These are phyloP conservation scores for Agriopis aurantiaria DNA, from an alignment of 2,888 invertebrate genomes.

Conservation along the genomic window DNA sequence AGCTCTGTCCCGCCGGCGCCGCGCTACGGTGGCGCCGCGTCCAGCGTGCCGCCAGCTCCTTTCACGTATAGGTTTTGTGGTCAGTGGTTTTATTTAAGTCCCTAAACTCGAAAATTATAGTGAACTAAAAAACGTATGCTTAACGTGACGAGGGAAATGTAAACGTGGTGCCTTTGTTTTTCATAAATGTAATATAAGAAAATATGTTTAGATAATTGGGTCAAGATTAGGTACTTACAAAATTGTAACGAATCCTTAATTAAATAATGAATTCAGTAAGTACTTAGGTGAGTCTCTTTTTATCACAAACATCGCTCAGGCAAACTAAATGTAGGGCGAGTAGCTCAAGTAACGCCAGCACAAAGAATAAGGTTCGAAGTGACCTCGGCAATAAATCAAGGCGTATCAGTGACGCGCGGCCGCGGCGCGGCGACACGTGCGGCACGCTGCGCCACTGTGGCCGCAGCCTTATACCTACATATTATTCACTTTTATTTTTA, in stretches of 20 bases:
- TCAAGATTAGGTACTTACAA: no score
- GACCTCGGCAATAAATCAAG: conserved; percentile 38
- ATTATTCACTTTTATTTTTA: neutral
- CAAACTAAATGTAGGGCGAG: neutral
- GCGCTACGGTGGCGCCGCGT: neutral
- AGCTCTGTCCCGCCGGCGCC: neutral
- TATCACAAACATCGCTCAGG: conserved; percentile 8
- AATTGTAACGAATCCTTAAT: no score
- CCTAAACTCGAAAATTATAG: neutral
- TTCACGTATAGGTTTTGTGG: no score
- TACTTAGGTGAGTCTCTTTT: neutral
- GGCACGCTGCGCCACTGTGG: conserved; percentile 5
- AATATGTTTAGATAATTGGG: no score
- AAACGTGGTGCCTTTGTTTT: no score
- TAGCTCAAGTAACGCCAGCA: neutral
- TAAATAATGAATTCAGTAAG: neutral
- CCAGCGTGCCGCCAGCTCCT: neutral
- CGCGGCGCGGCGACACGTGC: neutral
- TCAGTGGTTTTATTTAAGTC: no score
- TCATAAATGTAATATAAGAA: no score
- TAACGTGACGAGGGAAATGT: neutral
- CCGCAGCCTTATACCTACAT: neutral
- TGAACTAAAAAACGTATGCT: neutral
- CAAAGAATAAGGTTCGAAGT: conserved; percentile 27
- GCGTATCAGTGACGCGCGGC: conserved; percentile 12